Evolutionary conservation across 2,113 vertebrate genomes (phyloP).

Genomic region (Ranitomeya variabilis): DNA sequence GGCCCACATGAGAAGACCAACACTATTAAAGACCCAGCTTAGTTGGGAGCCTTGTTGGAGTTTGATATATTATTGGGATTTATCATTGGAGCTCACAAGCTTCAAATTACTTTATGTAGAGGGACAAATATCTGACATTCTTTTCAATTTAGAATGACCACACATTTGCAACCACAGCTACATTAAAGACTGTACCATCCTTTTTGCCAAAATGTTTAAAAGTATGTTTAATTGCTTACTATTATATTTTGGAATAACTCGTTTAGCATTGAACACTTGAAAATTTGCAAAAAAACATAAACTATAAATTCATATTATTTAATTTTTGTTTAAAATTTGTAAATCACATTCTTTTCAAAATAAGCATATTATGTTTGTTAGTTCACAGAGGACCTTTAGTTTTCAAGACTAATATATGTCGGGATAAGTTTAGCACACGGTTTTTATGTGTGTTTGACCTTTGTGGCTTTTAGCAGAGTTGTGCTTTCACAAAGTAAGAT

Average conservation of each 20-base stretch:
- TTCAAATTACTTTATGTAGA: background rate
- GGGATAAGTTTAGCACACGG: background rate
- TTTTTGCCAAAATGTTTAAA: background rate
- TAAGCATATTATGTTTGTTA: background rate
- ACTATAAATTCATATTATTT: too few species aligned
- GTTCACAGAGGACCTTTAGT: background rate
- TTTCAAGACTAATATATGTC: background rate
- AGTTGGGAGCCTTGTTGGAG: too few species aligned
- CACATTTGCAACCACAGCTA: background rate
- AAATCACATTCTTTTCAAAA: background rate
- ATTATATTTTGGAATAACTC: background rate
- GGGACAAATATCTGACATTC: background rate
- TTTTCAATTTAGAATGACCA: background rate
- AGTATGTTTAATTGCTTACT: too few species aligned
- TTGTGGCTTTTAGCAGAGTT: conserved; percentile 4
- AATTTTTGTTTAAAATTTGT: background rate
- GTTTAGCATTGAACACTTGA: background rate
- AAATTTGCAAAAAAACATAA: too few species aligned
- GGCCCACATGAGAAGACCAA: too few species aligned
- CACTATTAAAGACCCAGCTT: too few species aligned
- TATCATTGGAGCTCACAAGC: too few species aligned
- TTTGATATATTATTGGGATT: too few species aligned
- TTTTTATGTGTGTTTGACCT: background rate
- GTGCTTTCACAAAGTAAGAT: background rate
- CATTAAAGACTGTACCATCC: background rate